phyloP scores from a whole-genome alignment of 2,888 invertebrate species.

The Psylliodes chrysocephalus region DNA sequence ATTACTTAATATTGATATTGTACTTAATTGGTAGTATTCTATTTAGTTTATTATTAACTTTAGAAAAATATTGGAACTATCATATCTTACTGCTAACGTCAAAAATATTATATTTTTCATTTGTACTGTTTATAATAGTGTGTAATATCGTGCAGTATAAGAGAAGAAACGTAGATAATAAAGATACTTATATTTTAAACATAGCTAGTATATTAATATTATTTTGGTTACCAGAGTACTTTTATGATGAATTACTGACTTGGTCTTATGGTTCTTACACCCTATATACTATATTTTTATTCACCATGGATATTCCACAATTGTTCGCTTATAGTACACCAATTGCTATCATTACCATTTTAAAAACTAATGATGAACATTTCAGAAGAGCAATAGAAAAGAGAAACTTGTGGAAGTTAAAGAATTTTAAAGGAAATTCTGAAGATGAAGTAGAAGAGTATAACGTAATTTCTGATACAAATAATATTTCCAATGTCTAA shows the following conservation, averaged over 20 bases:
- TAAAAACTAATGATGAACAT: not conserved
- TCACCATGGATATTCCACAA: constrained; percentile 5
- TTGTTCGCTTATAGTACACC: constrained; percentile 9
- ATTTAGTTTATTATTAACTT: not conserved
- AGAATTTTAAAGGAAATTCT: not conserved
- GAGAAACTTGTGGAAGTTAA: not conserved
- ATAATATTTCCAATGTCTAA: no score
- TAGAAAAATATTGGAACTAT: not conserved
- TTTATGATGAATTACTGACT: not conserved
- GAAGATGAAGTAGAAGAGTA: not conserved
- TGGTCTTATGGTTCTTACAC: not conserved
- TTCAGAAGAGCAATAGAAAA: not conserved
- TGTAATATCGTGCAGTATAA: not conserved
- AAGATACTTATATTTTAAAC: not conserved
- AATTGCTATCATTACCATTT: not conserved
- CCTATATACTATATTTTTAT: not conserved
- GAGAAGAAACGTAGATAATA: not conserved
- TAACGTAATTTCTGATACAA: no score
- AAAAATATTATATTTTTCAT: not conserved
- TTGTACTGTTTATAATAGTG: not conserved
- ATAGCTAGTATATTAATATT: constrained; percentile 3
- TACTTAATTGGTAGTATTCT: not conserved
- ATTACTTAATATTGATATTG: not conserved
- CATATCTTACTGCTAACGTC: not conserved
- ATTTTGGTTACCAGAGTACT: constrained; percentile 7